Percentiles rank a stretch among this genome's conserved stretches.
Evolutionary conservation across 2,797 vertebrate genomes (phyloP).

Genomic region (Sylvia borin): DNA sequence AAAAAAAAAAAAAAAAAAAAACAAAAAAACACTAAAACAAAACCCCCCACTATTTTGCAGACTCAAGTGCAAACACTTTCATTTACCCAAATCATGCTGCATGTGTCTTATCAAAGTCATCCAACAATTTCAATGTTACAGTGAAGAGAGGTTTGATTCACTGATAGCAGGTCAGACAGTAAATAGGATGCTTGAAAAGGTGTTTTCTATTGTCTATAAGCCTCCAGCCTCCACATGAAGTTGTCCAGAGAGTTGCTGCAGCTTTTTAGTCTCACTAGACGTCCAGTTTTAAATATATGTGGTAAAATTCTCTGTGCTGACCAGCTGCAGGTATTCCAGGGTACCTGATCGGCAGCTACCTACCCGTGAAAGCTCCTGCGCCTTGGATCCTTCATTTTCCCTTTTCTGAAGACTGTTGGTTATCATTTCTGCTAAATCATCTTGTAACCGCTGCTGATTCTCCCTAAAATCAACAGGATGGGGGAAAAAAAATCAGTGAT

Average conservation of each 20-base stretch:
- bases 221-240: not conserved
- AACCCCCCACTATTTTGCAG: not conserved
- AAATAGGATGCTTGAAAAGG: not conserved
- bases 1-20: not conserved
- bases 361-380: constrained; percentile 69
- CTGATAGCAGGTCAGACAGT: not conserved
- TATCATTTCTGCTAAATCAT: constrained; percentile 92
- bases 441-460: constrained; percentile 91
- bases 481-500: not conserved
- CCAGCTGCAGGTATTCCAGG: constrained; percentile 92
- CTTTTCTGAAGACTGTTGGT: constrained; percentile 82
- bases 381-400: constrained; percentile 67
- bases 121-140: not conserved
- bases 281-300: constrained; percentile 82
- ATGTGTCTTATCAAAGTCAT: not conserved
- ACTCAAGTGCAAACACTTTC: not conserved
- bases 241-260: not conserved
- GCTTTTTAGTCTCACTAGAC: not conserved
- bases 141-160: not conserved
- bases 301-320: constrained; percentile 78
- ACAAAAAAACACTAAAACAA: not conserved
- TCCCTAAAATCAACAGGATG: constrained; percentile 78
- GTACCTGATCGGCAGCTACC: constrained; percentile 77
- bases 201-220: not conserved
- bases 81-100: not conserved